Evolutionary conservation across 2,113 vertebrate species (phyloP).

Genomic region (Regulus satrapa): DNA sequence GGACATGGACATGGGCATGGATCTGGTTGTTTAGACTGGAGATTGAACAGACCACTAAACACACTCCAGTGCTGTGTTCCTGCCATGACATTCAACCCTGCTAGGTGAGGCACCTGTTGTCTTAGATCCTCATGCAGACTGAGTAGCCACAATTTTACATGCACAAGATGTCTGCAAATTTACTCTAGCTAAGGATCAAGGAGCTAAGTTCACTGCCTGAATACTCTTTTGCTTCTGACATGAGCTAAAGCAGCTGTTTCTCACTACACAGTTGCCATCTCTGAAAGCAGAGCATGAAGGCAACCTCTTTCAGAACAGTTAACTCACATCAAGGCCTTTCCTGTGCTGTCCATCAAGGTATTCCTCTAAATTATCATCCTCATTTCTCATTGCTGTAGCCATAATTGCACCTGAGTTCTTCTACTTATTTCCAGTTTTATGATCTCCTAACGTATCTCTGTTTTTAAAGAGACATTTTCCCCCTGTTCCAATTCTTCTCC

Average conservation of each 20-base stretch:
- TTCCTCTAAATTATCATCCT: not conserved
- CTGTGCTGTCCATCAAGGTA: not conserved
- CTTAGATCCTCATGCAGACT: not conserved
- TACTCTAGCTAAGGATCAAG: not conserved
- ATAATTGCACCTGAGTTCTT: not conserved
- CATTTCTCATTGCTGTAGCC: not conserved
- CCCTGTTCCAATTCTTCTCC: not conserved
- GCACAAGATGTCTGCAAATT: not conserved
- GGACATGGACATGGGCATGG: not conserved
- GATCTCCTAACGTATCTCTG: not conserved
- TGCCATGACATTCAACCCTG: not conserved
- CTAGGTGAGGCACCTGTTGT: not conserved
- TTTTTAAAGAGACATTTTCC: not conserved
- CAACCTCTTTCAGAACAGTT: not conserved
- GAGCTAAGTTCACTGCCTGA: not conserved
- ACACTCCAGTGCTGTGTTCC: not conserved
- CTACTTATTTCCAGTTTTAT: not conserved
- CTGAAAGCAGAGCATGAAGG: not conserved
- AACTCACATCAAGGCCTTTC: not conserved
- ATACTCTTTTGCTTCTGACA: not conserved
- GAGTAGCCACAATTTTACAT: not conserved
- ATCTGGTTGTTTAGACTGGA: not conserved
- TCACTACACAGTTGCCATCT: not conserved
- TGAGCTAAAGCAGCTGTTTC: not conserved
- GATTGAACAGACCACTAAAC: not conserved